Evolutionary conservation across 1,140 invertebrate genomes (phyloP).

Genomic region (Eumeta japonica): DNA sequence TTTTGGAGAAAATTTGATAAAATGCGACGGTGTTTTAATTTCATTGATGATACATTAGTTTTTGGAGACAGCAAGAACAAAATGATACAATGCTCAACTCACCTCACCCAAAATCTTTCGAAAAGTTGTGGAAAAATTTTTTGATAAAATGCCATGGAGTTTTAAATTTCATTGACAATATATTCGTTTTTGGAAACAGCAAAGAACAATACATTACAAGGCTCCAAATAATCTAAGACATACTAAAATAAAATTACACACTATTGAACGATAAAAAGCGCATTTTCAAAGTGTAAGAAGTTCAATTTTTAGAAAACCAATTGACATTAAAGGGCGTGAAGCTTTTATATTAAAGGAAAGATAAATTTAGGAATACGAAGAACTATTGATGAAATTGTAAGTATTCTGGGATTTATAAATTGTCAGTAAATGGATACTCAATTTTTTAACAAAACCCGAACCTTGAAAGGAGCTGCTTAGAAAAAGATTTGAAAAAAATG

Average conservation of each 20-base stretch:
- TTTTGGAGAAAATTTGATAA: slow-evolving; percentile 14
- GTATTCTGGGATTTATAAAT: no score
- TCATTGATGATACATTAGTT: slow-evolving; percentile 11
- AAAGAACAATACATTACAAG: slow-evolving; percentile 18
- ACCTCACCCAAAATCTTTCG: slow-evolving; percentile 10
- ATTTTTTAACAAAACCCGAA: slow-evolving; percentile 9
- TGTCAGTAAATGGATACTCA: no score
- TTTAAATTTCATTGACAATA: slow-evolving; percentile 8
- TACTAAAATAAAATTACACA: slow-evolving; percentile 12
- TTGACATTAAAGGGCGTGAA: no score
- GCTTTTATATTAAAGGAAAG: no score
- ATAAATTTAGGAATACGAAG: no score
- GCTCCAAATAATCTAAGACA: slow-evolving; percentile 13
- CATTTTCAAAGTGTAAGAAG: no score
- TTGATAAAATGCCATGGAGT: slow-evolving; percentile 11
- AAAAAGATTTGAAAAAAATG: no score
- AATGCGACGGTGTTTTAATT: slow-evolving; percentile 9
- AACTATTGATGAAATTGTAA: no score
- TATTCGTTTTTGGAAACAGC: slow-evolving; percentile 14
- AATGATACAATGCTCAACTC: slow-evolving; percentile 15
- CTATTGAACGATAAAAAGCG: slow-evolving; percentile 16
- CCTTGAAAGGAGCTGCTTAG: slow-evolving; percentile 11
- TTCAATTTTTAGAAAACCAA: no score
- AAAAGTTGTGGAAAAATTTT: slow-evolving; percentile 15
- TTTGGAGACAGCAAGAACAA: slow-evolving; percentile 13